Evolutionary conservation across 2,888 invertebrate genomes (phyloP).

Genomic region (Drosophila formosana): DNA sequence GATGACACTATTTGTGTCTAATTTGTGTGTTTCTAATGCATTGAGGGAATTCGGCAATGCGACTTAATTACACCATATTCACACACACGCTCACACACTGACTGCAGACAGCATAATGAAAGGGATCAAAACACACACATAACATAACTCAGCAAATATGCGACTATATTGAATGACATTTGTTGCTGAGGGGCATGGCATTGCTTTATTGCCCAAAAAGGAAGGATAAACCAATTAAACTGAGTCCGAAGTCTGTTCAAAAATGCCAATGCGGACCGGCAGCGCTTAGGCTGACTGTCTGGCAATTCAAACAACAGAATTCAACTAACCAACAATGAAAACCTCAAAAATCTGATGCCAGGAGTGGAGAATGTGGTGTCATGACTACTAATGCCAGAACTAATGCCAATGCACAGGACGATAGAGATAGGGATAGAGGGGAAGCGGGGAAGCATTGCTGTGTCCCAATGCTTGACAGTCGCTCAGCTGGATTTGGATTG

Average conservation of each 20-base stretch:
- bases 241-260: conserved; percentile 56
- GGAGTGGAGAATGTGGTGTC: conserved; percentile 45
- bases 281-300: conserved; percentile 44
- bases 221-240: conserved; percentile 77
- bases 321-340: conserved; percentile 79
- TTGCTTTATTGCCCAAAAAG: conserved; percentile 29
- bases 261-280: conserved; percentile 40
- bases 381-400: conserved; percentile 66
- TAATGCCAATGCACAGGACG: conserved; percentile 29
- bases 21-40: conserved; percentile 38
- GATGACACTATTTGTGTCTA: conserved; percentile 46
- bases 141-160: conserved; percentile 30
- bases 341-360: conserved; percentile 72
- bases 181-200: not conserved
- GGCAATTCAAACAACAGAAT: conserved; percentile 71
- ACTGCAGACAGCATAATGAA: conserved; percentile 40
- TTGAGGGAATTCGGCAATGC: conserved; percentile 48
- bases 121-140: conserved; percentile 34
- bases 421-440: not conserved
- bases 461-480: conserved; percentile 22
- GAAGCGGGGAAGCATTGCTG: not conserved
- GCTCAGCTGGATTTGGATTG: conserved; percentile 1
- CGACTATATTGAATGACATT: conserved; percentile 41
- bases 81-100: conserved; percentile 14
- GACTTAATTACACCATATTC: conserved; percentile 68